Evolutionary conservation across 2,797 vertebrate genomes (phyloP).

Genomic region (Natrix natrix): DNA sequence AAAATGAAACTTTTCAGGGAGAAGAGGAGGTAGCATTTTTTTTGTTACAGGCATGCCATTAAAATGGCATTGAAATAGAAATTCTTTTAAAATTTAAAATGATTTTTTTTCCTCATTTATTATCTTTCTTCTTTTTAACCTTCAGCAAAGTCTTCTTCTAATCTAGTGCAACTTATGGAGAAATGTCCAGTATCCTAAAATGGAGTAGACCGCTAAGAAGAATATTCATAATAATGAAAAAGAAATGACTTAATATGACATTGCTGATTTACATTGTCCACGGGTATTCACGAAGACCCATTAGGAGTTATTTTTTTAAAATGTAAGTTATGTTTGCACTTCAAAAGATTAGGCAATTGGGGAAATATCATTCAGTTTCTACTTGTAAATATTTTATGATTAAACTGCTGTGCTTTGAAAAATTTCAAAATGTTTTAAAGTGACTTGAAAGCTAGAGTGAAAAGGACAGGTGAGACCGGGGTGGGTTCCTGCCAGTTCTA

Average conservation of each 20-base stretch:
- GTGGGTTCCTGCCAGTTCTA: too few species aligned
- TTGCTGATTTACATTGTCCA: constrained; percentile 24
- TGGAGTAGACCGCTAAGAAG: not conserved
- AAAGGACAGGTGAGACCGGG: not conserved
- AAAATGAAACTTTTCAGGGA: not conserved
- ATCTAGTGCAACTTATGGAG: not conserved
- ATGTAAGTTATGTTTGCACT: constrained; percentile 56
- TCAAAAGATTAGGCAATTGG: constrained; percentile 53
- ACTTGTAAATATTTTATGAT: constrained; percentile 53
- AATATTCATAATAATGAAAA: constrained; percentile 16
- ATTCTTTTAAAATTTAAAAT: not conserved
- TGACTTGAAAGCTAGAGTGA: constrained; percentile 41
- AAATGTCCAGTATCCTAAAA: constrained; percentile 11
- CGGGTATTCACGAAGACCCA: constrained; percentile 28
- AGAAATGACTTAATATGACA: not conserved
- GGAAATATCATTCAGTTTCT: constrained; percentile 50
- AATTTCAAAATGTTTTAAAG: constrained; percentile 49
- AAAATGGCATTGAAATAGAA: not conserved
- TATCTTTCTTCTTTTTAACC: not conserved
- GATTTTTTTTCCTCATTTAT: not conserved
- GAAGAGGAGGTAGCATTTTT: not conserved
- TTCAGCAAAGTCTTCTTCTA: constrained; percentile 1
- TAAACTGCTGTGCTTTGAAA: constrained; percentile 33
- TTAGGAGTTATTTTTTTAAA: constrained; percentile 47
- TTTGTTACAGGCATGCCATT: not conserved